Evolutionary conservation across 1,140 invertebrate genomes (phyloP).

Genomic region (Aphaenogaster rudis): DNA sequence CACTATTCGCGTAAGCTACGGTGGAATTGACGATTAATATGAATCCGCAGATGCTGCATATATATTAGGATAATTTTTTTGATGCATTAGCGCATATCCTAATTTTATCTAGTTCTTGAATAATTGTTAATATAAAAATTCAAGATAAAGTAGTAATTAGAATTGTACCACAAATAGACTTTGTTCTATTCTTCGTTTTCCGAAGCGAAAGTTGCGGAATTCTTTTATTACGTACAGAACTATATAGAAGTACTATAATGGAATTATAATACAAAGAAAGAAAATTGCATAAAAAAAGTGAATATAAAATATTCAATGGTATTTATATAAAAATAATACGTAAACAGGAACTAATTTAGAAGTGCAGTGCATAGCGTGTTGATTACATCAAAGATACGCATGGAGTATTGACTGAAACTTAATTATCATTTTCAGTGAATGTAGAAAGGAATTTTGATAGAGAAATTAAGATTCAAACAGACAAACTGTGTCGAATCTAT

Average conservation of each 20-base stretch:
- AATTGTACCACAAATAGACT: background rate
- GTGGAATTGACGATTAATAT: background rate
- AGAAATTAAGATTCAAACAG: conserved; percentile 5
- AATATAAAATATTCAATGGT: background rate
- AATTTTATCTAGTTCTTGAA: background rate
- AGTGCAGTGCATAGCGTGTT: conserved; percentile 8
- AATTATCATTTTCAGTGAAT: conserved; percentile 31
- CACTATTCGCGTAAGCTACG: background rate
- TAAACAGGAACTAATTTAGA: conserved; percentile 29
- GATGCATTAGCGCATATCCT: background rate
- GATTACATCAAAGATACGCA: conserved; percentile 33
- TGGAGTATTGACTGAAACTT: conserved; percentile 18
- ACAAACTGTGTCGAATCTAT: conserved; percentile 37
- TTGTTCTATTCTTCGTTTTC: background rate
- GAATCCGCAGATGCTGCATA: background rate
- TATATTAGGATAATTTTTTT: background rate
- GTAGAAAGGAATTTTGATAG: conserved; percentile 12
- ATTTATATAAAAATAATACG: conserved; percentile 15
- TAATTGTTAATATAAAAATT: background rate
- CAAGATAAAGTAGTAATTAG: background rate
- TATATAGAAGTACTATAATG: background rate
- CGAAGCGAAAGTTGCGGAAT: background rate
- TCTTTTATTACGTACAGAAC: background rate
- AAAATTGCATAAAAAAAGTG: background rate
- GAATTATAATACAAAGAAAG: background rate